Evolutionary conservation across 2,113 vertebrate species (phyloP).

Genomic region (Clarias gariepinus): DNA sequence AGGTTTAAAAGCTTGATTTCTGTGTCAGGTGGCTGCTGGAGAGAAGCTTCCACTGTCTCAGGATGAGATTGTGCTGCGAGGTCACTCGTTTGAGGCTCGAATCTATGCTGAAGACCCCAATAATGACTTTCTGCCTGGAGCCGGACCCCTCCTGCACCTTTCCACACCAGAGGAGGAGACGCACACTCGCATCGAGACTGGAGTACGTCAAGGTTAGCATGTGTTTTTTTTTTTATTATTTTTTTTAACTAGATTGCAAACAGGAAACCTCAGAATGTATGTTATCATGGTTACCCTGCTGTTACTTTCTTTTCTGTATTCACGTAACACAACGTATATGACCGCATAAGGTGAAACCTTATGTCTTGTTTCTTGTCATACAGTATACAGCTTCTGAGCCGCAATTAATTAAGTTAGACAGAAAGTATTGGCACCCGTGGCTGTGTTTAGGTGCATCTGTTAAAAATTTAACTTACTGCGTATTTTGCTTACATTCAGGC

Average conservation of each 20-base stretch:
- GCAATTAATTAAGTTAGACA: not conserved
- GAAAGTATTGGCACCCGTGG: not conserved
- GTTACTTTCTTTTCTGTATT: too few relatives aligned
- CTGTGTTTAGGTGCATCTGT: not conserved
- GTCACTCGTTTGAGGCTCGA: conserved; percentile 94
- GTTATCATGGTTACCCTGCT: not conserved
- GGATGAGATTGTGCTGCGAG: conserved; percentile 83
- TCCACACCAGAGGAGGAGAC: conserved; percentile 81
- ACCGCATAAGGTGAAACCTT: not conserved
- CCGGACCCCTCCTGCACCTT: conserved; percentile 87
- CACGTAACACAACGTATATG: not conserved
- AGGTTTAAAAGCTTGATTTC: not conserved
- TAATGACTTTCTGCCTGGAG: conserved; percentile 91
- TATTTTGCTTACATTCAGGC: not conserved
- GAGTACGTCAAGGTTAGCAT: conserved; percentile 87
- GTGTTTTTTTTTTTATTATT: not conserved
- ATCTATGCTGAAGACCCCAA: conserved; percentile 95
- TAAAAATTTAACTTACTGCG: not conserved
- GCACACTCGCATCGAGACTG: conserved; percentile 90
- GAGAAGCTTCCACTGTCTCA: conserved; percentile 90
- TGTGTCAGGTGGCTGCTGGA: conserved; percentile 87
- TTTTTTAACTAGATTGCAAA: not conserved
- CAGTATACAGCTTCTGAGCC: not conserved
- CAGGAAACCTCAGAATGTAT: not conserved
- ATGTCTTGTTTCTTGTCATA: too few relatives aligned